Evolutionary conservation across 1,140 invertebrate species (phyloP).

Genomic region (Heliconius hewitsoni): DNA sequence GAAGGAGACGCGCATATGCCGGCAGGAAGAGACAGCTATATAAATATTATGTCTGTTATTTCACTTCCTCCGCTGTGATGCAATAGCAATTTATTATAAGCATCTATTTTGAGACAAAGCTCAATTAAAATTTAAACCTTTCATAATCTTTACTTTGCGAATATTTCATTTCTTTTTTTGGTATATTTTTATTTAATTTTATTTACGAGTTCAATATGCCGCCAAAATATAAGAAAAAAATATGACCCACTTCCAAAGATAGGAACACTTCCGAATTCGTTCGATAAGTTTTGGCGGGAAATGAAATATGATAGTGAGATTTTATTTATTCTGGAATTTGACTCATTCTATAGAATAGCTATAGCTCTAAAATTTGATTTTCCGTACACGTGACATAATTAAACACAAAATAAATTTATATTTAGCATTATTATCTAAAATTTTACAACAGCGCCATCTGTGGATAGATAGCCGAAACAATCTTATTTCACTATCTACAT

Average conservation of each 20-base stretch:
- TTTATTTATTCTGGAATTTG: background rate
- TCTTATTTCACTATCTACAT: constrained; percentile 56
- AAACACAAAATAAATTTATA: background rate
- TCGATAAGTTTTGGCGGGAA: constrained; percentile 40
- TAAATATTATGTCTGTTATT: constrained; percentile 81
- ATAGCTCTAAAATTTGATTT: background rate
- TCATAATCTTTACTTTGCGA: constrained; percentile 34
- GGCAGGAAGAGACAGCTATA: constrained; percentile 68
- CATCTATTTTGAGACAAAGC: constrained; percentile 75
- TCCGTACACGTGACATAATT: background rate
- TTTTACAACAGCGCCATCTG: constrained; percentile 60
- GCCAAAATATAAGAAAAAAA: constrained; percentile 12
- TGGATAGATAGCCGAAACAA: constrained; percentile 59
- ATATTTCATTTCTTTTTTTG: constrained; percentile 1
- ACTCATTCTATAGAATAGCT: too few species aligned
- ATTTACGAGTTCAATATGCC: background rate
- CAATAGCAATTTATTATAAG: constrained; percentile 75
- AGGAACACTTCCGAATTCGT: constrained; percentile 22
- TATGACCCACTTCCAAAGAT: constrained; percentile 22
- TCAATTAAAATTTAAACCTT: constrained; percentile 57
- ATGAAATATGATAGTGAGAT: background rate
- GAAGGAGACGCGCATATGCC: constrained; percentile 61
- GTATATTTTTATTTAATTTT: background rate
- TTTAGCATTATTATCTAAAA: background rate
- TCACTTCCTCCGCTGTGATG: constrained; percentile 80